These are phyloP conservation scores for Raphicerus campestris DNA, from an alignment of 2,113 vertebrate species.

Conservation along the genomic window DNA sequence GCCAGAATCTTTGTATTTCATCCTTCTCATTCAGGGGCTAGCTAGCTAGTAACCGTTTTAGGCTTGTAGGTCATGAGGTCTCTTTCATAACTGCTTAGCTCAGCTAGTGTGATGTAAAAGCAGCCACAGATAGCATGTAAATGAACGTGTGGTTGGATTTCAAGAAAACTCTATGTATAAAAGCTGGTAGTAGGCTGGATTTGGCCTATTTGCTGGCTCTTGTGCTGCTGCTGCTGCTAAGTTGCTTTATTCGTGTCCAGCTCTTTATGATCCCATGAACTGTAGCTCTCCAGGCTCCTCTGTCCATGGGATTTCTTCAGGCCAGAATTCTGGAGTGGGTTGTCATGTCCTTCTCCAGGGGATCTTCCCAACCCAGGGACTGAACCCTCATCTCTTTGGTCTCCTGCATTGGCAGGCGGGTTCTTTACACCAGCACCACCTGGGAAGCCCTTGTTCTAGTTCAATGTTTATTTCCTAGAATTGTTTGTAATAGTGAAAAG, in stretches of 20 bases:
- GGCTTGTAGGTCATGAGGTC: background rate
- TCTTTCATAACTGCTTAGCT: background rate
- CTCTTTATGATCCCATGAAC: background rate
- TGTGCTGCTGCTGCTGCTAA: background rate
- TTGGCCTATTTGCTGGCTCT: background rate
- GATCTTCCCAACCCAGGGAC: background rate
- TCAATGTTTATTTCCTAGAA: background rate
- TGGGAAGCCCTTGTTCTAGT: background rate
- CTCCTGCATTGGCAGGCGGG: background rate
- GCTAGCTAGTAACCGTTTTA: background rate
- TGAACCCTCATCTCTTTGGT: background rate
- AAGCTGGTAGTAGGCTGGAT: background rate
- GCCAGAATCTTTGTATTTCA: background rate
- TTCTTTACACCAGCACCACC: background rate
- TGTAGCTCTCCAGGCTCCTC: background rate
- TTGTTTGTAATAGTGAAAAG: background rate
- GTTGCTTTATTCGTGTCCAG: background rate
- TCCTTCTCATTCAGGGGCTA: background rate
- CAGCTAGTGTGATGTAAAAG: background rate
- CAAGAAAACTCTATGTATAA: constrained; percentile 34
- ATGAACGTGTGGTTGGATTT: background rate
- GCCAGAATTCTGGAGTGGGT: background rate
- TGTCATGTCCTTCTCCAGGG: background rate
- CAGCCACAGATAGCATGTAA: background rate
- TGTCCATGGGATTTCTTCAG: background rate